Conservation (phyloP, 2,888 invertebrate species). For the Apotomis betuletana region DNA sequence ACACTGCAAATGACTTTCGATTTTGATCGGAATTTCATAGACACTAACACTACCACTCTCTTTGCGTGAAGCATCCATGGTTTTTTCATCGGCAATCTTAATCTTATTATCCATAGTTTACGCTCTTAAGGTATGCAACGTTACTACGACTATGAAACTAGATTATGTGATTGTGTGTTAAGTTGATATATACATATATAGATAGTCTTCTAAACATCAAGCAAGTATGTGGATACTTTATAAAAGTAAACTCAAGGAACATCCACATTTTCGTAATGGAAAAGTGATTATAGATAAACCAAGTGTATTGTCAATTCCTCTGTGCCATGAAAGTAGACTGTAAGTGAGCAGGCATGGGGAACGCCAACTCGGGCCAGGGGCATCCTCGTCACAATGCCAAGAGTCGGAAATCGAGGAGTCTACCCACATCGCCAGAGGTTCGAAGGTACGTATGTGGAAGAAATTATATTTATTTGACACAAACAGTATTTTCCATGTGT, state of each 20-base stretch:
- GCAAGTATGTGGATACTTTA: not conserved
- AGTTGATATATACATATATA: no score
- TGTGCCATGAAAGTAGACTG: constrained; percentile 40
- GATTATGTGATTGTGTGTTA: not conserved
- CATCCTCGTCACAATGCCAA: constrained; percentile 73
- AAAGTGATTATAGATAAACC: not conserved
- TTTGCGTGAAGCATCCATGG: no score
- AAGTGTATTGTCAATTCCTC: no score
- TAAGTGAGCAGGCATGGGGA: constrained; percentile 67
- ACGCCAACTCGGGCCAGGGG: constrained; percentile 73
- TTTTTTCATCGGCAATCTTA: no score
- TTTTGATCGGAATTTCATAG: no score
- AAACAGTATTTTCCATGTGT: no score
- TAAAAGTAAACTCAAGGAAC: not conserved
- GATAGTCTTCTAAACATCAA: not conserved
- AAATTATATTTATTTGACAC: not conserved
- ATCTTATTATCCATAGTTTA: no score
- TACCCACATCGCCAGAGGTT: constrained; percentile 91
- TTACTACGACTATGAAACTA: no score
- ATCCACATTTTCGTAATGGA: not conserved
- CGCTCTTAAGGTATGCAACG: no score
- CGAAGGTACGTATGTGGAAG: constrained; percentile 82
- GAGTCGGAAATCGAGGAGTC: constrained; percentile 86
- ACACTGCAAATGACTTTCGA: no score
- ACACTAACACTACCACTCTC: no score